A percentile compares a stretch with the other conserved stretches of the same genome.
Conservation (phyloP, 2,797 vertebrate genomes). For the Centropyge bicolor region DNA sequence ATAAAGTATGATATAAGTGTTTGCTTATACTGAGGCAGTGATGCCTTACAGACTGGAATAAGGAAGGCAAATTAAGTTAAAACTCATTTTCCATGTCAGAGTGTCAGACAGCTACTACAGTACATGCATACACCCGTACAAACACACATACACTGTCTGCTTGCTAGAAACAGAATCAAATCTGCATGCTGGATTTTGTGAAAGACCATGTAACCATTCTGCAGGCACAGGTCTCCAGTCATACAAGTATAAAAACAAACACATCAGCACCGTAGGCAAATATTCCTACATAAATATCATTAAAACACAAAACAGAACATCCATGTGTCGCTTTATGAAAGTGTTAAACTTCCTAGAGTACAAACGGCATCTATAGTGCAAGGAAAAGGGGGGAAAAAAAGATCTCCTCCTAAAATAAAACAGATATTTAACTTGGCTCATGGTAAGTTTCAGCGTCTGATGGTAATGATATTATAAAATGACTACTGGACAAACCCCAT, state of each 20-base stretch:
- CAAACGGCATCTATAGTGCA: slow-evolving; percentile 73
- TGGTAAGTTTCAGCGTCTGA: slow-evolving; percentile 78
- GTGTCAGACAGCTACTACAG: background rate
- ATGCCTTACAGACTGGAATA: slow-evolving; percentile 15
- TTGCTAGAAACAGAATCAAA: slow-evolving; percentile 15
- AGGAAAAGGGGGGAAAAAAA: slow-evolving; percentile 48
- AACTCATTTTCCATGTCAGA: slow-evolving; percentile 6
- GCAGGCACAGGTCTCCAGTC: slow-evolving; percentile 52
- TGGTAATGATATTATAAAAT: slow-evolving; percentile 88
- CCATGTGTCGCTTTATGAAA: slow-evolving; percentile 72
- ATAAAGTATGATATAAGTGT: background rate
- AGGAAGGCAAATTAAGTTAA: slow-evolving; percentile 1
- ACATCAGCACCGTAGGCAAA: slow-evolving; percentile 53
- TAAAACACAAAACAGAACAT: slow-evolving; percentile 79
- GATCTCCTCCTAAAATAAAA: slow-evolving; percentile 84
- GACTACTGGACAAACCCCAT: slow-evolving; percentile 86
- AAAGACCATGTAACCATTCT: slow-evolving; percentile 33
- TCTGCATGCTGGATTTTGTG: slow-evolving; percentile 31
- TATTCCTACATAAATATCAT: slow-evolving; percentile 71
- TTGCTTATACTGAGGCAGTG: background rate
- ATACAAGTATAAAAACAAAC: slow-evolving; percentile 67
- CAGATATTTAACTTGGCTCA: slow-evolving; percentile 88
- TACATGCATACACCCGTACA: background rate
- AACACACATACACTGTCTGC: slow-evolving; percentile 22
- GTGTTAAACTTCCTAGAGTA: slow-evolving; percentile 67